Base-by-base conservation (phyloP, 2,888 invertebrate genomes). In the Plebejus melissa region DNA sequence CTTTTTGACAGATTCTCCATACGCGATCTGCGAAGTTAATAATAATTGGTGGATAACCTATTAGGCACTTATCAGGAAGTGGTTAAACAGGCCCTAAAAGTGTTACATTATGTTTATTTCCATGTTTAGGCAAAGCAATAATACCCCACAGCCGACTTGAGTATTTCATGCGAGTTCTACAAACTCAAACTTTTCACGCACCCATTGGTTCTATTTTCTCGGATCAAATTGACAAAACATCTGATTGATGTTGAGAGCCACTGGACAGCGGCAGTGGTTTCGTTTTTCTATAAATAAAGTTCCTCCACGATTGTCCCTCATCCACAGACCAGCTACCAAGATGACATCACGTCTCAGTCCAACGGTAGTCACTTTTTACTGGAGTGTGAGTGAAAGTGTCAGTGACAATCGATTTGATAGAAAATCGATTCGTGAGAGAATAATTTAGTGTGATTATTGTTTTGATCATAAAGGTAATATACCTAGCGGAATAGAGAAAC, bases 281-380 rank as follows among this genome's bases (percentile, higher is more conserved):
- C 77, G 75, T 69, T 76, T 74, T 54, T 86, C 86, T 93, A 93
- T 93, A 92, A 93, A 93, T 90, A 84, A 85, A 82, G 83, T 85
- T 82, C 87, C 80, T 82, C 81, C 78, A 80, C 81, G 81, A 80
- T 81, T 83, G 82, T 77, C 79, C 79, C 83, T 86, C 87, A 90
- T 83, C 89, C 80, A 84, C 85, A 82, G 83, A 82, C 86, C 87
- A 85, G 82, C 83, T 77, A 80, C 84, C 90, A 87, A 88, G 89
- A 93, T 93, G 93, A 84, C 87, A 85, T 87, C 84, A 90, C 93
- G 91, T 86, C 82, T 85, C 38, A 77, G 81, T 77, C 83, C 82
- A 78, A 90, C 87, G 92, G 92, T 93, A 91, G 36, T 38, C 76
- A 75, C 69, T 74, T 76, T 57, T 74, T 65, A 50, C 58, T 57